These are phyloP conservation scores for Trichosurus vulpecula DNA, from an alignment of 2,797 vertebrate species.

Conservation along the genomic window DNA sequence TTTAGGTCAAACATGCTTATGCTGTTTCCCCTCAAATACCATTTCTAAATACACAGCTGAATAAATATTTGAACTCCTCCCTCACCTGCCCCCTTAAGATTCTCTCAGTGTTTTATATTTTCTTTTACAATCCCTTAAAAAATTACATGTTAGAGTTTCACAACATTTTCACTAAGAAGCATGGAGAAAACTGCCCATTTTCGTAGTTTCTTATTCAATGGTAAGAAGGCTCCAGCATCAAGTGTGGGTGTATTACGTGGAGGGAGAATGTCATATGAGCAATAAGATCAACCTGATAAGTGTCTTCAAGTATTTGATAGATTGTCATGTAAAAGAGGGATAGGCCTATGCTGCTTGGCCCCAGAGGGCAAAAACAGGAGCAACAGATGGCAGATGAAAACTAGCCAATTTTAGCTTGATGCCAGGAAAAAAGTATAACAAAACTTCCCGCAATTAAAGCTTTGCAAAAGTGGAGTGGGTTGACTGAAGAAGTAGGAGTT, in stretches of 20 bases:
- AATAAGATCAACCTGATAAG: not conserved
- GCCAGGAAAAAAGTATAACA: not conserved
- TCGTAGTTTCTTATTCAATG: not conserved
- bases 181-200: not conserved
- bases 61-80: not conserved
- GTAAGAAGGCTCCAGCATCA: not conserved
- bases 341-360: not conserved
- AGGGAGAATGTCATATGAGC: not conserved
- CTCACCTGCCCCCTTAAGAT: not conserved
- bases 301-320: not conserved
- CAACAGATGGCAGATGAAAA: not conserved
- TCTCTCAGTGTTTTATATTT: not conserved
- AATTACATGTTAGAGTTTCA: not conserved
- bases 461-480: not conserved
- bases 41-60: not conserved
- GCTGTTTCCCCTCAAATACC: not conserved
- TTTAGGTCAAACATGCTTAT: not conserved
- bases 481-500: not conserved
- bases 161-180: not conserved
- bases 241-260: not conserved
- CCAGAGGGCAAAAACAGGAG: not conserved
- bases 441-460: not conserved
- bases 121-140: not conserved
- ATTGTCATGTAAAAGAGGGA: not conserved
- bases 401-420: not conserved